Base-by-base conservation (phyloP, 2,797 vertebrate species). In the Delichon dasypus region DNA sequence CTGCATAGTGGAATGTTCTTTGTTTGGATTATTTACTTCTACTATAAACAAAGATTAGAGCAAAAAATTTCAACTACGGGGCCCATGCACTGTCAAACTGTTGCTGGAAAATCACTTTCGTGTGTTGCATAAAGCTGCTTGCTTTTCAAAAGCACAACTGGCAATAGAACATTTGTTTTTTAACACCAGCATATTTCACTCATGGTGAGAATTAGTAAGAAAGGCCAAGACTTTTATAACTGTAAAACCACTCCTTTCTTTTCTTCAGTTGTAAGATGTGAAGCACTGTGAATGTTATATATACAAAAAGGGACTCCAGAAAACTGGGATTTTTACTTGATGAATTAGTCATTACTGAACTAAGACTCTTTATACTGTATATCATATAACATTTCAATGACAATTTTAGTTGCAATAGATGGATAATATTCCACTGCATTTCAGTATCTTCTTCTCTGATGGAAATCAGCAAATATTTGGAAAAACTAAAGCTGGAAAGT, bases 1-100 rank as follows among this genome's bases (percentile, higher is more conserved):
- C 97, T 94, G 93, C 95, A 88, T 95, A 94, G 96, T 97, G 97
- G 97, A 98, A 98, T 98, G 97, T 95, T 96, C 96, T 97, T 97
- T 97, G 97, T 98, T 98, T 98, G 96, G 96, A 98, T 98, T 98
- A 98, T 98, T 98, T 98, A 97, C 96, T 98, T 97, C 97, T 97
- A 97, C 96, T 98, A 97, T 99, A 99, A 99, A 99, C 98, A 99
- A 98, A 99, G 98, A 98, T 99, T 98, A 98, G 97, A 98, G 97
- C 68, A 97, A 98, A 98, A 97, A 98, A 97, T 97, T 97, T 98
- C 97, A 97, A 92, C 96, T 88, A 81, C 94, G 89, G 97, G 95
- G 97, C 97, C 98, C 97, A 94, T 90, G 97, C 97, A 97, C 96
- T 93, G 96, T 97, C 94, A 92, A 95, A 97, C 96, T 94, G 95